A percentile compares a stretch with the other conserved stretches of the same genome.
Conservation (phyloP, 2,888 invertebrate genomes). For the Syrphus vitripennis region DNA sequence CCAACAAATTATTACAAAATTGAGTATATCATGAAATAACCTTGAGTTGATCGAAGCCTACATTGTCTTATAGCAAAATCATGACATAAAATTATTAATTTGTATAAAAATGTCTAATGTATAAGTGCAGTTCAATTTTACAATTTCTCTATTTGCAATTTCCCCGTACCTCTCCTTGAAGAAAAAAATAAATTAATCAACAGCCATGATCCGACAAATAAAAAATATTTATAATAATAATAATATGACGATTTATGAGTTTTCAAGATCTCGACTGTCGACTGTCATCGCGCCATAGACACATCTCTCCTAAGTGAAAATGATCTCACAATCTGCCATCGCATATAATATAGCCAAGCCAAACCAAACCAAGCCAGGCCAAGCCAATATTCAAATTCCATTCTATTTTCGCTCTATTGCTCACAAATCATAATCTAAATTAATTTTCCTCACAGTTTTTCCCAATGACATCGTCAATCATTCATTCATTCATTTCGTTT, state of each 20-base stretch:
- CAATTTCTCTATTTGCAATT: background rate
- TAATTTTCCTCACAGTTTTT: conserved; percentile 50
- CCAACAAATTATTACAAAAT: too few species aligned
- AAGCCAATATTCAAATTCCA: conserved; percentile 51
- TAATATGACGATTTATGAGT: conserved; percentile 48
- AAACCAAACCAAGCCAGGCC: background rate
- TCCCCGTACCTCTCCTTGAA: background rate
- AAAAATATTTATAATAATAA: conserved; percentile 19
- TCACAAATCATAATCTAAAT: conserved; percentile 68
- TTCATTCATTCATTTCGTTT: conserved; percentile 4
- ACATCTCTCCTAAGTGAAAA: conserved; percentile 30
- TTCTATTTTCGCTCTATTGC: conserved; percentile 68
- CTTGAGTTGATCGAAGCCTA: too few species aligned
- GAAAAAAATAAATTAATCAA: conserved; percentile 5
- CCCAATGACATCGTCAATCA: conserved; percentile 70
- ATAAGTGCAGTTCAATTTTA: background rate
- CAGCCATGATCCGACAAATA: conserved; percentile 22
- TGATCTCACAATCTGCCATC: conserved; percentile 46
- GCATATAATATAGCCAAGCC: background rate
- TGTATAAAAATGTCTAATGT: background rate
- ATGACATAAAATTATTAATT: background rate
- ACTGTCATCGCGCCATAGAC: conserved; percentile 46
- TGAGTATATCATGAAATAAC: too few species aligned
- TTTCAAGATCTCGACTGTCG: conserved; percentile 49
- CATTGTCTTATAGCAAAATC: background rate